Evolutionary conservation across 2,113 vertebrate genomes (phyloP).

Genomic region (cattle (Bos taurus)): ARS-UCD2.0 NC_037331.1:40394501-40395000

Average conservation of each 20-base stretch:
- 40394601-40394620: neutral
- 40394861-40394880: constrained; percentile 45
- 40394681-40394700: neutral
- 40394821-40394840: constrained; percentile 91
- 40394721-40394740: neutral
- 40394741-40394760: neutral
- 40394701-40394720: neutral
- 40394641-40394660: neutral
- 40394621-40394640: neutral
- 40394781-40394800: neutral
- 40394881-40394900: neutral
- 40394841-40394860: constrained; percentile 88
- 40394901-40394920: neutral
- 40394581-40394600: neutral
- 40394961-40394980: neutral
- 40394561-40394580: neutral
- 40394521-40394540: neutral
- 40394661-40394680: neutral
- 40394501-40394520: neutral
- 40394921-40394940: neutral
- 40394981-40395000: neutral
- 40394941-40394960: neutral
- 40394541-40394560: neutral
- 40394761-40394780: neutral
- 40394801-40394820: constrained; percentile 90